Percentiles rank a stretch among this genome's conserved stretches.
Evolutionary conservation across 2,113 vertebrate genomes (phyloP).

Genomic region (Scortum barcoo): DNA sequence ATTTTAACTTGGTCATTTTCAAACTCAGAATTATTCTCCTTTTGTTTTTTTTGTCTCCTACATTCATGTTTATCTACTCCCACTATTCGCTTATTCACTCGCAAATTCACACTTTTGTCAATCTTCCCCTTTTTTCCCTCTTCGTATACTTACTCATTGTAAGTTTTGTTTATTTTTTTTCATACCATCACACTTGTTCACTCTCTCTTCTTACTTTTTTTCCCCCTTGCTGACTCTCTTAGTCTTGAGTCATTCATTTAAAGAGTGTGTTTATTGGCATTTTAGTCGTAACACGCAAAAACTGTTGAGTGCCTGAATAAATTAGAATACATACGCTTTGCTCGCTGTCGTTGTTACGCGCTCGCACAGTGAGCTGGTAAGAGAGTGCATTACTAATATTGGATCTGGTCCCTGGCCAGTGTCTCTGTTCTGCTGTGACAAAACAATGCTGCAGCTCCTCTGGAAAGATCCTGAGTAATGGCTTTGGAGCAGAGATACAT

Average conservation of each 20-base stretch:
- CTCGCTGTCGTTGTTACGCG: not conserved
- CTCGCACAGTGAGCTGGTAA: not conserved
- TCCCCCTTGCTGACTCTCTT: not conserved
- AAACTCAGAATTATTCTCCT: not conserved
- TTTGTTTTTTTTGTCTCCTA: not conserved
- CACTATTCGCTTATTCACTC: not conserved
- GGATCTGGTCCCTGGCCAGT: constrained; percentile 40
- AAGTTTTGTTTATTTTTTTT: too few relatives aligned
- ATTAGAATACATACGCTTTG: constrained; percentile 11
- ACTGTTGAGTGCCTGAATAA: constrained; percentile 14
- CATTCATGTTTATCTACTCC: not conserved
- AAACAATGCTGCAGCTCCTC: constrained; percentile 23
- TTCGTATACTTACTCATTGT: not conserved
- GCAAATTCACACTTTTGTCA: not conserved
- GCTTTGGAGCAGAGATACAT: constrained; percentile 20
- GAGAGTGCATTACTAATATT: constrained; percentile 48
- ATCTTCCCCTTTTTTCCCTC: not conserved
- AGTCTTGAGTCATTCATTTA: not conserved
- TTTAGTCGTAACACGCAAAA: constrained; percentile 9
- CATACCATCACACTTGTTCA: not conserved
- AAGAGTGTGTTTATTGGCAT: constrained; percentile 24
- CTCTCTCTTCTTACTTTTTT: not conserved
- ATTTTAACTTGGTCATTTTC: not conserved
- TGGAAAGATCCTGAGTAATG: constrained; percentile 47
- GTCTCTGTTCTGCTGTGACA: constrained; percentile 20